Conservation (phyloP, 2,797 vertebrate genomes). For the Malacoctenus gilli region DNA sequence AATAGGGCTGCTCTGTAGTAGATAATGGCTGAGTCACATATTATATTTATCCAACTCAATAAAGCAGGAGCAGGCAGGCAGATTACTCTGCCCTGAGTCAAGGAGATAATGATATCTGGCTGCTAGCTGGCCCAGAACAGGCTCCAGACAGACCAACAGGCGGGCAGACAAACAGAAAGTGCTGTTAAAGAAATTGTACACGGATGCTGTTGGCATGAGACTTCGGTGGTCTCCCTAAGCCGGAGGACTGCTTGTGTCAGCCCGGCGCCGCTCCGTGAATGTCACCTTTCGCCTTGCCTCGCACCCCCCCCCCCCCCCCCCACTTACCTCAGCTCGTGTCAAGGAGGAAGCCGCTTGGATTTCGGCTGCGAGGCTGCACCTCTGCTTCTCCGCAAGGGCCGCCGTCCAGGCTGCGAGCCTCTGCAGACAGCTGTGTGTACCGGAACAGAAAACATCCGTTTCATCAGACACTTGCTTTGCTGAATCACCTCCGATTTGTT, state of each 20-base stretch:
- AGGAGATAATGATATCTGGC: slow-evolving; percentile 83
- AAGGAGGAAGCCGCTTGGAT: slow-evolving; percentile 15
- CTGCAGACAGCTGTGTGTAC: slow-evolving; percentile 14
- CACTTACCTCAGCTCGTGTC: slow-evolving; percentile 24
- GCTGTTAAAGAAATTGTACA: slow-evolving; percentile 67
- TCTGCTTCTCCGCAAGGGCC: not conserved
- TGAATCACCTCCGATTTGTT: not conserved
- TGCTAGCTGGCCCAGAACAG: slow-evolving; percentile 79
- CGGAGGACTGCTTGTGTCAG: slow-evolving; percentile 76
- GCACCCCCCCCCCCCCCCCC: too few species aligned
- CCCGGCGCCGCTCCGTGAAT: slow-evolving; percentile 72
- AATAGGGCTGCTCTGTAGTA: slow-evolving; percentile 78
- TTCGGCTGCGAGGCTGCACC: not conserved
- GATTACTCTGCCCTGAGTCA: slow-evolving; percentile 83
- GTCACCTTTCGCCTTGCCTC: slow-evolving; percentile 73
- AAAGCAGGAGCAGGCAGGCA: slow-evolving; percentile 81
- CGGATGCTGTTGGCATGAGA: slow-evolving; percentile 60
- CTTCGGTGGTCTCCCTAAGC: slow-evolving; percentile 73
- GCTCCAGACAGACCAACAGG: slow-evolving; percentile 67
- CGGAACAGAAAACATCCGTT: slow-evolving; percentile 11
- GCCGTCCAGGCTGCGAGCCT: slow-evolving; percentile 1
- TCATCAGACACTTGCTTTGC: not conserved
- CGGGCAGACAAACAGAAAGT: slow-evolving; percentile 61
- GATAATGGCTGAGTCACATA: slow-evolving; percentile 83
- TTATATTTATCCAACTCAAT: slow-evolving; percentile 86